Percentiles rank a stretch among this genome's conserved stretches.
These are phyloP conservation scores for Drosophila stalkeri DNA, from an alignment of 2,888 invertebrate species.

Conservation along the genomic window DNA sequence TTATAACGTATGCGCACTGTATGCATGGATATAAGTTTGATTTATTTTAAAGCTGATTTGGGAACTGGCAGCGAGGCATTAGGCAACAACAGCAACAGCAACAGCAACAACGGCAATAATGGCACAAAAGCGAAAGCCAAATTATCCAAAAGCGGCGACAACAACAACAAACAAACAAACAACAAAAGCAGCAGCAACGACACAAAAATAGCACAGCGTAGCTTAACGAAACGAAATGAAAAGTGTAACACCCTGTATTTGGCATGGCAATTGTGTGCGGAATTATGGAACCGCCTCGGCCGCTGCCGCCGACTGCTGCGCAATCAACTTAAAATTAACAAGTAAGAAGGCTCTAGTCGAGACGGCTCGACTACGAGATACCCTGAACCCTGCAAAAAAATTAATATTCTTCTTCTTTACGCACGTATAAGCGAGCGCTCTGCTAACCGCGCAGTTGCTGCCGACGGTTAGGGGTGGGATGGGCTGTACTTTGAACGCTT, in stretches of 20 bases:
- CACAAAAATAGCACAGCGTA: constrained; percentile 50
- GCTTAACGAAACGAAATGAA: constrained; percentile 50
- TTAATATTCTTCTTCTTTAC: too few species aligned
- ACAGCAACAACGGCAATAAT: constrained; percentile 40
- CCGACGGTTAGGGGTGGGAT: too few species aligned
- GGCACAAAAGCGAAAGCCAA: constrained; percentile 79
- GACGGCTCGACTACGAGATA: too few species aligned
- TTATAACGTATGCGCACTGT: constrained; percentile 35
- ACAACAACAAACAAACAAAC: constrained; percentile 39
- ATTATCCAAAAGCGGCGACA: constrained; percentile 75
- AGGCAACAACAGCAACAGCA: constrained; percentile 60
- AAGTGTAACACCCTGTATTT: constrained; percentile 70
- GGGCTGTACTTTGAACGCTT: too few species aligned
- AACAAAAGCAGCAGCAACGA: constrained; percentile 6
- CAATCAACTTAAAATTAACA: constrained; percentile 52
- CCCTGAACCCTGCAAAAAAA: too few species aligned
- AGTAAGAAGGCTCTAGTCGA: constrained; percentile 26
- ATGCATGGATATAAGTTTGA: constrained; percentile 61
- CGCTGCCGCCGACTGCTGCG: constrained; percentile 40
- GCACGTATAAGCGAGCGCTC: too few species aligned
- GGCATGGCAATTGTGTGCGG: constrained; percentile 73
- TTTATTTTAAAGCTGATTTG: constrained; percentile 71
- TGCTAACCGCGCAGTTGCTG: too few species aligned
- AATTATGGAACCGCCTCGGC: constrained; percentile 56
- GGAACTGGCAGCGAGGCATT: constrained; percentile 55